Percentiles rank a stretch among this genome's conserved stretches.
These are phyloP conservation scores for Neodontobutis hainanensis DNA, from an alignment of 2,113 vertebrate species.

Conservation along the genomic window DNA sequence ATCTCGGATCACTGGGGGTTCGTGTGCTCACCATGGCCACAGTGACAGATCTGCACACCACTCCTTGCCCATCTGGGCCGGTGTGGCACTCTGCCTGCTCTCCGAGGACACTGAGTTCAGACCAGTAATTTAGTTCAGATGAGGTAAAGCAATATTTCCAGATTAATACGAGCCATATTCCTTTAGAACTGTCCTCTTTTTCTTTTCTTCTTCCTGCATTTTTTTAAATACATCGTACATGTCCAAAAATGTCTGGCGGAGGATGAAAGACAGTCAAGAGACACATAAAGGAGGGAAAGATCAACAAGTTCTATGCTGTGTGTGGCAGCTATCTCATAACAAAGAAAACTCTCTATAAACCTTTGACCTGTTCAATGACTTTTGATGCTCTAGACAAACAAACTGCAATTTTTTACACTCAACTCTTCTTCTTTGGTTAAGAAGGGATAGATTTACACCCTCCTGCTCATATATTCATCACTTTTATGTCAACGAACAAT, in stretches of 20 bases:
- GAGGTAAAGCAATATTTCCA: constrained; percentile 80
- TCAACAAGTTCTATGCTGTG: constrained; percentile 60
- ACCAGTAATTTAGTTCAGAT: constrained; percentile 82
- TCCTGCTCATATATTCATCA: constrained; percentile 12
- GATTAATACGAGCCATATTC: constrained; percentile 83
- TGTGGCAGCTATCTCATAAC: constrained; percentile 35
- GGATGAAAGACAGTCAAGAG: constrained; percentile 72
- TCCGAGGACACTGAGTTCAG: constrained; percentile 77
- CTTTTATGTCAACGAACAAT: constrained; percentile 20
- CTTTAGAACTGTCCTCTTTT: constrained; percentile 71
- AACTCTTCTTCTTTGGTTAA: constrained; percentile 1
- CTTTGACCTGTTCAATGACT: neutral
- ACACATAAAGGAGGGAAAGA: constrained; percentile 44
- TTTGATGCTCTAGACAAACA: neutral
- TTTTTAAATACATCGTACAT: constrained; percentile 68
- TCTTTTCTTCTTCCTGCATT: constrained; percentile 64
- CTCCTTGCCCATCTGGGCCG: constrained; percentile 76
- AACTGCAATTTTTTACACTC: constrained; percentile 14
- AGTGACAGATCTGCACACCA: constrained; percentile 69
- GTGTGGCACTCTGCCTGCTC: constrained; percentile 71
- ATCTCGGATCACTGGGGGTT: constrained; percentile 53
- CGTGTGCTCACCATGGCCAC: constrained; percentile 60
- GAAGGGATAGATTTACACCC: constrained; percentile 21
- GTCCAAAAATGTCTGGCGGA: constrained; percentile 75
- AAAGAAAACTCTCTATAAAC: neutral